Conservation (phyloP, 2,113 vertebrate species). For the Siniperca knerii region DNA sequence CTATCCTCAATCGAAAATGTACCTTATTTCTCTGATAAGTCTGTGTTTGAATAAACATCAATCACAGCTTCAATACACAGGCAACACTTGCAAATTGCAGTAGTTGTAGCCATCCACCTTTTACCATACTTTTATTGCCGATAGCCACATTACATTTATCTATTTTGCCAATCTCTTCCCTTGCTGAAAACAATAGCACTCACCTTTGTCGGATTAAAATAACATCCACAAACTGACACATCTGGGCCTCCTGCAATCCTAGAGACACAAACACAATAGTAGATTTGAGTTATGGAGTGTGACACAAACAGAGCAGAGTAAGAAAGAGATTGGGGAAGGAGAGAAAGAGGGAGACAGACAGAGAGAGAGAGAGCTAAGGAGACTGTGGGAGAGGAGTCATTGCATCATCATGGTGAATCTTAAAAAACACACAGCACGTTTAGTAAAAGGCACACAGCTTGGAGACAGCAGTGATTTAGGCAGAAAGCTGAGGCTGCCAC, state of each 20-base stretch:
- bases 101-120: background rate
- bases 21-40: background rate
- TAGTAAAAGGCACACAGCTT: conserved; percentile 28
- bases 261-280: conserved; percentile 14
- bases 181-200: conserved; percentile 31
- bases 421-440: conserved; percentile 30
- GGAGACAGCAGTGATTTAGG: conserved; percentile 13
- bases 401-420: conserved; percentile 39
- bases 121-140: background rate
- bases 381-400: conserved; percentile 8
- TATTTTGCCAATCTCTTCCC: background rate
- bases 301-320: conserved; percentile 33
- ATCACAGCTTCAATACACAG: conserved; percentile 5
- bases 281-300: conserved; percentile 42
- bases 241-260: conserved; percentile 6
- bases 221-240: conserved; percentile 25
- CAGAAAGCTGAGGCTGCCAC: background rate
- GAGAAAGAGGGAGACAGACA: background rate
- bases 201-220: conserved; percentile 9
- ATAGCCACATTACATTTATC: conserved; percentile 3
- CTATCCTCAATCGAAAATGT: background rate
- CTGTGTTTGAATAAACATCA: conserved; percentile 17
- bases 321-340: conserved; percentile 4
- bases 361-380: background rate
- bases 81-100: background rate